A percentile compares a stretch with the other conserved stretches of the same genome.
Conservation (phyloP, 2,888 invertebrate genomes). For the Drosophila mettleri region DNA sequence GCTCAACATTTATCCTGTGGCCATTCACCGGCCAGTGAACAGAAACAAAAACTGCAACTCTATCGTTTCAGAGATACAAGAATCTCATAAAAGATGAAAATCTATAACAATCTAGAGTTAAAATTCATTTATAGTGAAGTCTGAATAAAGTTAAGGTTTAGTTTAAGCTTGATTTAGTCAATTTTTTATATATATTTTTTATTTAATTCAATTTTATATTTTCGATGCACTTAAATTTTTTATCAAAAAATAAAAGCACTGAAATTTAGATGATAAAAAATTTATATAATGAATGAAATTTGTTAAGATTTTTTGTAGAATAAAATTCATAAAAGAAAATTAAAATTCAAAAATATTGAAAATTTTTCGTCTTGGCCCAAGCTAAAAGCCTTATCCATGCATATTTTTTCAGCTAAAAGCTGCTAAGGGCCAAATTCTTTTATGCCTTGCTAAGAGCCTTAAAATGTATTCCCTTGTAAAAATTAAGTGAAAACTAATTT, state of each 20-base stretch:
- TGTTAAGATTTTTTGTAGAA: no score
- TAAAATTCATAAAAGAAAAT: no score
- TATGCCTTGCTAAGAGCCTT: neutral
- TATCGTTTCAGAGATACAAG: neutral
- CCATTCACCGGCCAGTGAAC: conserved; percentile 15
- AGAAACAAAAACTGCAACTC: neutral
- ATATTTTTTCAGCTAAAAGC: neutral
- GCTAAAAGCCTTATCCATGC: no score
- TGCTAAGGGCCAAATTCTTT: neutral
- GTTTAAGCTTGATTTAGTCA: neutral
- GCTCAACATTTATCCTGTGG: conserved; percentile 2
- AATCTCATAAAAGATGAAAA: neutral
- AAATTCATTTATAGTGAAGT: no score
- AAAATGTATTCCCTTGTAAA: neutral
- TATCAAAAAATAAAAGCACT: no score
- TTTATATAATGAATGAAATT: no score
- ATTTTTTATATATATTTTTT: neutral
- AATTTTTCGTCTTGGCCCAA: neutral
- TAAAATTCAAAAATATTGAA: neutral
- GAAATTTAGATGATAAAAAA: no score
- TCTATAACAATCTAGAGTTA: neutral
- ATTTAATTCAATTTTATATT: neutral
- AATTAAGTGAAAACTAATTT: conserved; percentile 18
- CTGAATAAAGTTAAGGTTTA: neutral
- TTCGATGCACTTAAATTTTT: no score